These are phyloP conservation scores for Anticlea derivata DNA, from an alignment of 2,888 invertebrate species.

Conservation along the genomic window DNA sequence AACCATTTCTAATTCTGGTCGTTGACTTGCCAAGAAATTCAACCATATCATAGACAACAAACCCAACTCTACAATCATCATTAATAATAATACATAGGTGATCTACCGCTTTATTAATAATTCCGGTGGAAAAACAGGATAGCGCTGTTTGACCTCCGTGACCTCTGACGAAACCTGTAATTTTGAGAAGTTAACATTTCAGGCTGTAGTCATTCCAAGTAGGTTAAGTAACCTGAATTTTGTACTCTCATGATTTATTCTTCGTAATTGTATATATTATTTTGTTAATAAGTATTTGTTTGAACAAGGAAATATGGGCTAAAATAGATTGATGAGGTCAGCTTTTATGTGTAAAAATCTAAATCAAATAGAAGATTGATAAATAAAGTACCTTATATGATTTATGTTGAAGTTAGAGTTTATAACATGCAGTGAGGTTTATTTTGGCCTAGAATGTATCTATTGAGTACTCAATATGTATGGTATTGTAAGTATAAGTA, in stretches of 20 bases:
- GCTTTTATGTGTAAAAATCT: too few relatives aligned
- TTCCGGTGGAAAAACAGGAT: conserved; percentile 20
- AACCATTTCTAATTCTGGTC: too few relatives aligned
- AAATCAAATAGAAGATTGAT: too few relatives aligned
- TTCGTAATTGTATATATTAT: neutral
- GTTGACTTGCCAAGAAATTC: neutral
- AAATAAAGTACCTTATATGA: too few relatives aligned
- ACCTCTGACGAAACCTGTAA: conserved; percentile 14
- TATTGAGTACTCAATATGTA: too few relatives aligned
- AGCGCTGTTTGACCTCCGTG: conserved; percentile 15
- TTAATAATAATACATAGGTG: conserved; percentile 10
- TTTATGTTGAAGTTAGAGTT: too few relatives aligned
- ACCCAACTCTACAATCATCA: conserved; percentile 17
- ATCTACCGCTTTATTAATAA: conserved; percentile 18
- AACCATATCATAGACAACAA: conserved; percentile 19
- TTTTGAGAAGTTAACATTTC: conserved; percentile 11
- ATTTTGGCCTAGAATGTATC: too few relatives aligned
- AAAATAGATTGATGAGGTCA: too few relatives aligned
- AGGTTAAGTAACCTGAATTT: neutral
- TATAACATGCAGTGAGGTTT: too few relatives aligned
- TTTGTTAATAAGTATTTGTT: too few relatives aligned
- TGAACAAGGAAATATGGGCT: too few relatives aligned
- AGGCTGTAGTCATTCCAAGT: neutral
- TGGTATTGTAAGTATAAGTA: too few relatives aligned
- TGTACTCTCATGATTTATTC: conserved; percentile 1